Conservation (phyloP, 2,888 invertebrate genomes). For the Tyria jacobaeae region DNA sequence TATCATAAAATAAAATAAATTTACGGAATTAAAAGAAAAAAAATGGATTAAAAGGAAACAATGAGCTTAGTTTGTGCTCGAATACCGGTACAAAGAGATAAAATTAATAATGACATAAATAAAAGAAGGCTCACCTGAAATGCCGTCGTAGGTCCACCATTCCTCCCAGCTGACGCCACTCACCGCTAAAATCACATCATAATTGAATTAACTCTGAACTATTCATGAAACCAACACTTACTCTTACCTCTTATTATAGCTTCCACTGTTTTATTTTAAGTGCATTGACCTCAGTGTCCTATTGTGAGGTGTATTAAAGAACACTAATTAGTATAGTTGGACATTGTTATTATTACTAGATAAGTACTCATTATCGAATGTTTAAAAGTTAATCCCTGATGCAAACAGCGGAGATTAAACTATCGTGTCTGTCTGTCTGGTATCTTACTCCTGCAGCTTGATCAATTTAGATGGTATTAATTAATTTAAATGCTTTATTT, state of each 20-base stretch:
- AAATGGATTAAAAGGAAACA: no score
- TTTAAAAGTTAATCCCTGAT: neutral
- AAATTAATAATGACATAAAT: conserved; percentile 20
- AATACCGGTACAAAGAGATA: no score
- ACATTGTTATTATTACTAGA: no score
- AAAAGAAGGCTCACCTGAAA: conserved; percentile 91
- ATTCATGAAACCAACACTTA: conserved; percentile 65
- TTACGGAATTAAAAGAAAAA: no score
- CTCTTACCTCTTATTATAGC: conserved; percentile 40
- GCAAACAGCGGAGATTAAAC: no score
- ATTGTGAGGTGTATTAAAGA: neutral
- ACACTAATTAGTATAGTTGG: no score
- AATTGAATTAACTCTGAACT: conserved; percentile 78
- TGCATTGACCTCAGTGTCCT: conserved; percentile 22
- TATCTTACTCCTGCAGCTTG: no score
- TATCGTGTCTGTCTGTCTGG: no score
- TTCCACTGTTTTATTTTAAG: conserved; percentile 42
- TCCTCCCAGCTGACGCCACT: conserved; percentile 96
- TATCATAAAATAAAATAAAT: no score
- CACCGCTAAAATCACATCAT: conserved; percentile 89
- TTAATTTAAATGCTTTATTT: no score
- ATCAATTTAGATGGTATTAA: no score
- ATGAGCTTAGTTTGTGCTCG: no score
- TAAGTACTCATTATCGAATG: neutral
- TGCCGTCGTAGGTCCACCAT: conserved; percentile 98